Base-by-base conservation (phyloP, 2,888 invertebrate species). In the Augochlorella aurata region DNA sequence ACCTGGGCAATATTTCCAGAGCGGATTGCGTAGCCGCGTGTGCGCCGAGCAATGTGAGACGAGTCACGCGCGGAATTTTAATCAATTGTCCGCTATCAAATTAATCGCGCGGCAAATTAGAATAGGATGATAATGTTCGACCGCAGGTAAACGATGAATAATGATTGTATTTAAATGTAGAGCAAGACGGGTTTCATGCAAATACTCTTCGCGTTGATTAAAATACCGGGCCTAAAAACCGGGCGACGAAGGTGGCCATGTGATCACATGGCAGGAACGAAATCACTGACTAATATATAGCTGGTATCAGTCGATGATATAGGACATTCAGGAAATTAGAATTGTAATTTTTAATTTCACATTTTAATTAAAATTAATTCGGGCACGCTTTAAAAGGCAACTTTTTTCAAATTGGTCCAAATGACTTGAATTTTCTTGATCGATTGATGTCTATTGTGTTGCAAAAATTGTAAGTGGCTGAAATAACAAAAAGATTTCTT, bases 131-230 rank as follows among this genome's bases (percentile, higher is more conserved):
- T 38, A 50, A 52, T 52, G 50, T 14, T 3, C 49, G n/a, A n/a
- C 50, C 50, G 14, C n/a, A 3, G 29, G 38, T 52, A 38, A 69
- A 52, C 18, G 50, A 69, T 38, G 50, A 69, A 24, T 38, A 50
- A 49, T n/a, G 50, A 50, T 69, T 1, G n/a, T 44, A 65, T 65
- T 44, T 69, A 69, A 52, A 69, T 69, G n/a, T 29, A 38, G 38
- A 4, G 12, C 29, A 24, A n/a, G 69, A 52, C 29, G n/a, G 14
- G 50, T 69, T 9, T 38, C 14, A n/a, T 69, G 65, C 12, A n/a
- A 24, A 74, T 47, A 54, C 44, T n/a, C 14, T n/a, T 74, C 2
- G 5, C 21, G 67, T 44, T 21, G 10, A 67, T 75, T 75, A 75
- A 58, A 58, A 70, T 21, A 49, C 47, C 7, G 38, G 21, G 38